Base-by-base conservation (phyloP, 2,113 vertebrate species). In the Anser cygnoides region DNA sequence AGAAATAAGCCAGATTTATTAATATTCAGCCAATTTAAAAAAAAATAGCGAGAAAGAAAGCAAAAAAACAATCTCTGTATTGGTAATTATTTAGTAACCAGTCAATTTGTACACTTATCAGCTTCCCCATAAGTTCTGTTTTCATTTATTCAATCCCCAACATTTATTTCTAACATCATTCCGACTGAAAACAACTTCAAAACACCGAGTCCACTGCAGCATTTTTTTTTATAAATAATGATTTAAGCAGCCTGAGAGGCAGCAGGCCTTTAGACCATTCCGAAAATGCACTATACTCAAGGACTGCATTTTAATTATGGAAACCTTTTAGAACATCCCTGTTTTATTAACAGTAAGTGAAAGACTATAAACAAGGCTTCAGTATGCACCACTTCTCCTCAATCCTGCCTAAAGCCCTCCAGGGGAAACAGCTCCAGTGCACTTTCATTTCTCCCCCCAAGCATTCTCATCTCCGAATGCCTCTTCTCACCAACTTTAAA, bases 1-100 rank as follows among this genome's bases (percentile, higher is more conserved):
- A 97, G 97, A 97, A 98, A 97, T 96, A 97, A 97, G 97, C 84
- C 88, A 95, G 92, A 97, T 98, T 98, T 97, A 96, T 97, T 98
- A 98, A 98, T 97, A 97, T 95, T 97, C 95, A 95, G 67, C 65
- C 97, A 97, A 98, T 97, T 98, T 97, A 92, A 16, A n/a, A 43
- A 78, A 86, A 81, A 39, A 19, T 8, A 35, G n/a, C 11, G 6
- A 35, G 54, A 95, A 41, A 81, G 43, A 78, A 86, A 83, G 95
- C 87, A 93, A 95, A 91, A 91, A 91, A 95, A 58, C 11, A 90
- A 44, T 43, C 90, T 88, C 96, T 81, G 90, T 89, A 87, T 79
- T 84, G 91, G 96, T 97, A 98, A 98, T 98, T 97, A 98, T 96
- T 97, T 97, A 97, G 96, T 92, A 98, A 97, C 95, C 93, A 78